phyloP scores from a whole-genome alignment of 2,797 vertebrate species.

The Leptatherina wallacei region DNA sequence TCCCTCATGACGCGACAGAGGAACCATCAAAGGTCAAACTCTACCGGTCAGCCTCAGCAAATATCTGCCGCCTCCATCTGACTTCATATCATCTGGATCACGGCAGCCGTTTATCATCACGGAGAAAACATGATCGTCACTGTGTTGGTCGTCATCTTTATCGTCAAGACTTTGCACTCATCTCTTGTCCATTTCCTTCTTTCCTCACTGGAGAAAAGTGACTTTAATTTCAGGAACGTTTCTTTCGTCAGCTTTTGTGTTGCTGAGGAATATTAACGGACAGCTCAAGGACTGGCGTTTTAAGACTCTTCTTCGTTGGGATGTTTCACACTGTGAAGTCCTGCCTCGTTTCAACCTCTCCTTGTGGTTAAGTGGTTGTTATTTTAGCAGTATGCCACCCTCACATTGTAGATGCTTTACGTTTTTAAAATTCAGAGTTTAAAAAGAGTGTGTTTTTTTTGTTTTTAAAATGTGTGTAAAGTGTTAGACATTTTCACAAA shows the following conservation, averaged over 20 bases:
- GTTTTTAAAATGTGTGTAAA: constrained; percentile 28
- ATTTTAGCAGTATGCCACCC: constrained; percentile 17
- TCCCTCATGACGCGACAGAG: constrained; percentile 44
- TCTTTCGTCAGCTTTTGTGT: constrained; percentile 22
- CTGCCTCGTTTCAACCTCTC: neutral
- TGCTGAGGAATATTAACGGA: constrained; percentile 49
- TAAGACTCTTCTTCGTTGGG: constrained; percentile 25
- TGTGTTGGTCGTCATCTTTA: neutral
- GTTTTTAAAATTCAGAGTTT: constrained; percentile 33
- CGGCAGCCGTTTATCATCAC: neutral
- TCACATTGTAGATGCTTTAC: constrained; percentile 21
- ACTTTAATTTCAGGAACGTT: constrained; percentile 44
- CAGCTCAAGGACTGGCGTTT: constrained; percentile 58
- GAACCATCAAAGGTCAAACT: constrained; percentile 4
- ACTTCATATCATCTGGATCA: constrained; percentile 20
- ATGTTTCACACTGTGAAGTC: constrained; percentile 5
- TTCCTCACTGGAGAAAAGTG: constrained; percentile 4
- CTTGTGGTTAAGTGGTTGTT: constrained; percentile 3
- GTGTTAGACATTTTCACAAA: constrained; percentile 43
- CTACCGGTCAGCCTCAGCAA: constrained; percentile 9
- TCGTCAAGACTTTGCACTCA: constrained; percentile 34
- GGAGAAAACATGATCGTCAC: constrained; percentile 5
- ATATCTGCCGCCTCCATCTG: constrained; percentile 17
- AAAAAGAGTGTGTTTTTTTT: neutral
- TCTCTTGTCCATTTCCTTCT: neutral